Base-by-base conservation (phyloP, 1,140 invertebrate genomes). In the Tetragonula clypearis region DNA sequence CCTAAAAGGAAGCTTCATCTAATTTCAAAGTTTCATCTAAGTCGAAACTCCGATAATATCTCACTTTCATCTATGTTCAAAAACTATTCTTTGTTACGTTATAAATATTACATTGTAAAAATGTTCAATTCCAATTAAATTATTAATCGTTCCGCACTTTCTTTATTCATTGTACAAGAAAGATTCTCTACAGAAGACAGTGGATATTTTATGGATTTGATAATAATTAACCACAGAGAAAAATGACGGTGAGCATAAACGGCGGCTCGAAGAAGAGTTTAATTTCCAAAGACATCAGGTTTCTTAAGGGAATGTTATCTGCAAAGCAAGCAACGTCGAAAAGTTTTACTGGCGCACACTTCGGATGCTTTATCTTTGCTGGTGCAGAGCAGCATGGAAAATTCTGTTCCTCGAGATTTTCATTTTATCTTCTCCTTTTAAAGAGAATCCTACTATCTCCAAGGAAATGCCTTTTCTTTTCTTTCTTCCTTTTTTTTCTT, bases 261-360 rank as follows among this genome's bases (percentile, higher is more conserved):
- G 23, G 3, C 14, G 41, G 60, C n/a, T 53, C 41, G n/a, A 30
- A 55, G 53, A 49, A 26, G 41, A 68, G 77, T 66, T n/a, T 79
- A 79, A 79, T 79, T 79, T 79, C 53, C 49, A 77, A 56, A 60
- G 75, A 62, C 56, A 62, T 60, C 56, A 23, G 77, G 49, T 65
- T 79, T 66, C 77, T 79, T 79, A 68, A 66, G 41, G 53, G 77
- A 79, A 79, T 79, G 77, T 79, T 79, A 79, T 79, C 77, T 68
- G 62, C 62, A 66, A 79, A 79, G 77, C 60, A 79, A 66, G 62
- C 77, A 79, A 68, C 77, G 77, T 68, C 62, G 60, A 79, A 79
- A 79, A 79, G 77, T 68, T 79, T 79, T 79, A 79, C 62, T 30
- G 26, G 15, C 19, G 62, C 49, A 66, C 60, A 79, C 77, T 68